Percentiles rank a stretch among this genome's conserved stretches.
phyloP scores from a whole-genome alignment of 2,113 vertebrate species.

The Pluvianellus socialis region DNA sequence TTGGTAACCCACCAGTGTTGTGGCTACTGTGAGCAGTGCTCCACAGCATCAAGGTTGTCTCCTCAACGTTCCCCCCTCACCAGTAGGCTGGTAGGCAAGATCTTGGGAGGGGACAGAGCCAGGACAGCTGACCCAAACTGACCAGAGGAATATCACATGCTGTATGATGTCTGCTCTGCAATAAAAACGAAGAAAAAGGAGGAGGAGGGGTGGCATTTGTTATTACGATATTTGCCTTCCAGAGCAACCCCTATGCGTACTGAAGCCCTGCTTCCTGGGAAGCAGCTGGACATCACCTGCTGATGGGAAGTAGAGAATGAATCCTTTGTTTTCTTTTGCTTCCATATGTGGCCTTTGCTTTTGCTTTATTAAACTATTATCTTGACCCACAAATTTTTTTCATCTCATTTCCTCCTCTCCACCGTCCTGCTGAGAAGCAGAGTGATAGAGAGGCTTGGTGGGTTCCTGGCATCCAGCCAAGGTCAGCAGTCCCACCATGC shows the following conservation, averaged over 20 bases:
- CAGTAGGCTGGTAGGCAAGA: not conserved
- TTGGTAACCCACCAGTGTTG: not conserved
- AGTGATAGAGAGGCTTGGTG: not conserved
- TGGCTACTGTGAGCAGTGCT: not conserved
- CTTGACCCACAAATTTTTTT: not conserved
- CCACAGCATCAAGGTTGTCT: not conserved
- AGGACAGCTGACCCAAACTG: not conserved
- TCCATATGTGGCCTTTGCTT: rapidly evolving
- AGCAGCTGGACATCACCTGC: not conserved
- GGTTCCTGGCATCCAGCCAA: not conserved
- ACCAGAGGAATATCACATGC: not conserved
- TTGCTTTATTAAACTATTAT: not conserved
- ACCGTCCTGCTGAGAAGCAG: not conserved
- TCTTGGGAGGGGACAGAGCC: not conserved
- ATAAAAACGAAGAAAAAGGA: not conserved
- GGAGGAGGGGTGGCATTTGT: not conserved
- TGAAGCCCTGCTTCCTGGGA: not conserved
- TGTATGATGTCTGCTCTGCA: not conserved
- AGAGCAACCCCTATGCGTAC: rapidly evolving
- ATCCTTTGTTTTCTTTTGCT: not conserved
- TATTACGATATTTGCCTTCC: not conserved
- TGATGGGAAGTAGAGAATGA: not conserved
- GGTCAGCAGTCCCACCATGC: not conserved
- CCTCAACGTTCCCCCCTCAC: not conserved
- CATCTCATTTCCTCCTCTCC: not conserved